Evolutionary conservation across 2,113 vertebrate genomes (phyloP).

Genomic region (Eleginops maclovinus): DNA sequence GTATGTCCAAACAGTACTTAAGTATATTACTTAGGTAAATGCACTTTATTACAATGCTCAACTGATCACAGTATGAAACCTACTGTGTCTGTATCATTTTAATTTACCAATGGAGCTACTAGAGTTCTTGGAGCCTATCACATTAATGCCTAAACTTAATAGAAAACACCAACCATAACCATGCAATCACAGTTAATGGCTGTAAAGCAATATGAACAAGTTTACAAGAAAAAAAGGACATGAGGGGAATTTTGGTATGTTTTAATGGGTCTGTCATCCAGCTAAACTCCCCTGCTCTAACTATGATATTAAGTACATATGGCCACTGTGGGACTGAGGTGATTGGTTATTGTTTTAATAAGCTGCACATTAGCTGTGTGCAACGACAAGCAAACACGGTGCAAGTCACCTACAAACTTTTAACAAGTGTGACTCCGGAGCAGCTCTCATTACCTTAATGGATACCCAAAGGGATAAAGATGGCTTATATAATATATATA

Average conservation of each 20-base stretch:
- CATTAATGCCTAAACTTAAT: neutral
- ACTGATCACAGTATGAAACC: too few relatives aligned
- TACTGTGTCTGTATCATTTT: too few relatives aligned
- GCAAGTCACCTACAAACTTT: conserved; percentile 44
- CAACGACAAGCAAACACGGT: conserved; percentile 30
- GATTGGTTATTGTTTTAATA: conserved; percentile 48
- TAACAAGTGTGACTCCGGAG: conserved; percentile 29
- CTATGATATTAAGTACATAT: conserved; percentile 29
- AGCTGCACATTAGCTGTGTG: conserved; percentile 40
- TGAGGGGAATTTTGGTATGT: neutral
- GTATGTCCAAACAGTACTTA: too few relatives aligned
- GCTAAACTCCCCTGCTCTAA: conserved; percentile 7
- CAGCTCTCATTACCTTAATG: conserved; percentile 64
- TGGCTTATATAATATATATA: conserved; percentile 2
- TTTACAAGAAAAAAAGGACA: neutral
- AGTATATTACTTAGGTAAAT: too few relatives aligned
- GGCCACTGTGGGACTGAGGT: neutral
- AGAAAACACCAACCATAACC: neutral
- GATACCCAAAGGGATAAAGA: conserved; percentile 33
- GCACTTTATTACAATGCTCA: too few relatives aligned
- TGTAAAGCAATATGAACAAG: neutral
- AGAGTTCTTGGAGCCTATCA: neutral
- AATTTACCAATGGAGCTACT: neutral
- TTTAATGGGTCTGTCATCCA: conserved; percentile 3
- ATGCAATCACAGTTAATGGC: neutral